Evolutionary conservation across 2,113 vertebrate species (phyloP).

Genomic region (Excalfactoria chinensis): DNA sequence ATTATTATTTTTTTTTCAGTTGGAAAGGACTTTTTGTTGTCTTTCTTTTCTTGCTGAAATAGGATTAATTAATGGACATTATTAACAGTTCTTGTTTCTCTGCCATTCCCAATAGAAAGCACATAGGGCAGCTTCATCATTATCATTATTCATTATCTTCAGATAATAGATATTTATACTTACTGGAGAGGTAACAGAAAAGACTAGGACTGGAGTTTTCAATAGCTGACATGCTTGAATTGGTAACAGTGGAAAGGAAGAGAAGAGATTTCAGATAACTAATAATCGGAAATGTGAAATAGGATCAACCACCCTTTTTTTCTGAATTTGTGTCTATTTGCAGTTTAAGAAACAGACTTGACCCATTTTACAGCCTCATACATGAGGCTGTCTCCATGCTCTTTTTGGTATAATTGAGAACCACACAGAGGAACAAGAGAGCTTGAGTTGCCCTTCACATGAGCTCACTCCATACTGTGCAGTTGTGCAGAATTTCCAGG

Average conservation of each 20-base stretch:
- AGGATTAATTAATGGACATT: neutral
- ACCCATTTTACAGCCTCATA: neutral
- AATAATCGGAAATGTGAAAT: neutral
- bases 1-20: neutral
- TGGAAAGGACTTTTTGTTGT: neutral
- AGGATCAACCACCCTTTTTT: neutral
- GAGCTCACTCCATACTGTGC: neutral
- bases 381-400: neutral
- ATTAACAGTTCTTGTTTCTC: neutral
- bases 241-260: neutral
- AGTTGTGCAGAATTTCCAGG: neutral
- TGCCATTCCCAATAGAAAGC: neutral
- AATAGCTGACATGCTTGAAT: neutral
- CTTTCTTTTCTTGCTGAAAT: neutral
- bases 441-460: neutral
- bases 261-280: neutral
- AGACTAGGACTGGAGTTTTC: neutral
- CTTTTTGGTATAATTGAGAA: neutral
- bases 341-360: neutral
- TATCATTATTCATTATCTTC: no score
- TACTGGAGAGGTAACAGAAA: neutral
- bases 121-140: neutral
- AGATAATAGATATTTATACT: neutral
- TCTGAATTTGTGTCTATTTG: neutral
- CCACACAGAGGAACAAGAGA: neutral